These are phyloP conservation scores for Eupithecia centaureata DNA, from an alignment of 2,888 invertebrate genomes.

Conservation along the genomic window DNA sequence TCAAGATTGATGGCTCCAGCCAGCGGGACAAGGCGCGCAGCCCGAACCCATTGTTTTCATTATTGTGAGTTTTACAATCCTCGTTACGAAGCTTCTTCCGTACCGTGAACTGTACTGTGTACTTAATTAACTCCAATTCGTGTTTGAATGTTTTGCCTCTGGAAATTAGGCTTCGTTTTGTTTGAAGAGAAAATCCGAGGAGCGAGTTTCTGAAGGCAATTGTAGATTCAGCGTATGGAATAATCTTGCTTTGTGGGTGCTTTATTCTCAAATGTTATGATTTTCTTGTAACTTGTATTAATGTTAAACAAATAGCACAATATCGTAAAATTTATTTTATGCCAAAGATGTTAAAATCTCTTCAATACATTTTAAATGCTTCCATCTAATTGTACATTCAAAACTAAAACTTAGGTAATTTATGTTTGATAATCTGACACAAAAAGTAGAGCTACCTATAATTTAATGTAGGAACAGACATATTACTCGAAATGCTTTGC, in stretches of 20 bases:
- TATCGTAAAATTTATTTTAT: not conserved
- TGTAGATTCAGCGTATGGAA: not conserved
- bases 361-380: too few relatives aligned
- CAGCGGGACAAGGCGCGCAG: conserved; percentile 45
- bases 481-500: too few relatives aligned
- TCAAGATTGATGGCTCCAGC: conserved; percentile 73
- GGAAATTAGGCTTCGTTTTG: conserved; percentile 30
- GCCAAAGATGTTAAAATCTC: not conserved
- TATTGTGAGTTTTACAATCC: conserved; percentile 60
- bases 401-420: too few relatives aligned
- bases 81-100: conserved; percentile 56
- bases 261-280: not conserved
- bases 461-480: too few relatives aligned
- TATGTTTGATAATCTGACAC: too few relatives aligned
- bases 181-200: conserved; percentile 17
- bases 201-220: conserved; percentile 14
- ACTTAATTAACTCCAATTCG: conserved; percentile 49
- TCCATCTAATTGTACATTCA: not conserved
- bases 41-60: conserved; percentile 62
- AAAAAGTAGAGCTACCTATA: too few relatives aligned
- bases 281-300: not conserved
- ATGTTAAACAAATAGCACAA: not conserved
- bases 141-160: conserved; percentile 35
- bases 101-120: conserved; percentile 42
- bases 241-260: not conserved